Conservation (phyloP, 53 echinoderm and acorn worm species). For the Hippasteria phrygiana region DNA sequence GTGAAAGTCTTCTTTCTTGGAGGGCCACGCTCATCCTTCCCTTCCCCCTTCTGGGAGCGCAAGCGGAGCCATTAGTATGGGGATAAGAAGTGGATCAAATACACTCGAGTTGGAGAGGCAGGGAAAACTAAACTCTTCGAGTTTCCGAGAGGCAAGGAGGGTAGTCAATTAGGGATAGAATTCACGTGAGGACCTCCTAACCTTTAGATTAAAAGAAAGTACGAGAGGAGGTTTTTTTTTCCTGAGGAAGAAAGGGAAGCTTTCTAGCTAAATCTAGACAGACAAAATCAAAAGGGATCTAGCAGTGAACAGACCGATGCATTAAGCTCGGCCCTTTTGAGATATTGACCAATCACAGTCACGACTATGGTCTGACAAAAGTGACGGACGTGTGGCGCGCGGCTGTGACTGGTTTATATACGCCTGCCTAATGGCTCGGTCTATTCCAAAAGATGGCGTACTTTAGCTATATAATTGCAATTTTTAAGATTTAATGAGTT, state of each 20-base stretch:
- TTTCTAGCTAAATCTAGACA: too few species aligned
- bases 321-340: too few species aligned
- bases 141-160: conserved; percentile 12
- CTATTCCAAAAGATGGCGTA: too few species aligned
- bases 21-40: not conserved
- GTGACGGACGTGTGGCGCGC: too few species aligned
- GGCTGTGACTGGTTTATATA: too few species aligned
- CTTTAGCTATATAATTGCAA: too few species aligned
- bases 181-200: not conserved
- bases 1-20: not conserved
- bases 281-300: too few species aligned
- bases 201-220: not conserved
- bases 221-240: not conserved
- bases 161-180: conserved; percentile 9
- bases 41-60: not conserved
- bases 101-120: conserved; percentile 28
- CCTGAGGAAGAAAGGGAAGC: not conserved
- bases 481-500: too few species aligned
- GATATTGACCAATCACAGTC: too few species aligned
- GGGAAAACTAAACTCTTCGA: conserved; percentile 4
- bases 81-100: conserved; percentile 58
- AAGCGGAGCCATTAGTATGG: conserved; percentile 55
- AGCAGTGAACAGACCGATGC: too few species aligned
- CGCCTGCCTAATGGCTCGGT: too few species aligned
- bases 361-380: too few species aligned